A percentile compares a stretch with the other conserved stretches of the same genome.
phyloP scores from a whole-genome alignment of 53 echinoderm and acorn worm genomes.

The Henricia sp. region DNA sequence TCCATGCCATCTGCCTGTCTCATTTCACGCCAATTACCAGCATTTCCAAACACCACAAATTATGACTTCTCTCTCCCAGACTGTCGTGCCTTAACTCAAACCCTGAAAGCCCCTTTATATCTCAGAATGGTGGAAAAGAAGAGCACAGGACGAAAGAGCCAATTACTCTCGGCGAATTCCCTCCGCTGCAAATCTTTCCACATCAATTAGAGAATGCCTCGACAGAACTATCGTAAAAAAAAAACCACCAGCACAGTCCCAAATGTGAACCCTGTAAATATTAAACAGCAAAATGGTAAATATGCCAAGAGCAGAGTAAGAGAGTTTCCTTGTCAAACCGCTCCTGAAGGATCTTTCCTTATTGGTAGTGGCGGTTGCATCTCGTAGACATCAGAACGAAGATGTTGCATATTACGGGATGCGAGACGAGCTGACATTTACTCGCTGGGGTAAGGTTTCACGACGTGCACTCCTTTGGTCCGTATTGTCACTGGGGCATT shows the following conservation, averaged over 20 bases:
- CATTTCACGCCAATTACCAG: constrained; percentile 56
- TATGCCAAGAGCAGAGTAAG: constrained; percentile 20
- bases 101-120: neutral
- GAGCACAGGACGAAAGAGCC: constrained; percentile 15
- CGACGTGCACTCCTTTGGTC: constrained; percentile 12
- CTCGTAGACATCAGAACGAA: constrained; percentile 5
- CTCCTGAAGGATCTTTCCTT: constrained; percentile 1
- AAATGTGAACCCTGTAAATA: constrained; percentile 26
- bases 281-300: constrained; percentile 30
- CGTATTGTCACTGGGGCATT: constrained; percentile 51
- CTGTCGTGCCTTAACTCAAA: constrained; percentile 20
- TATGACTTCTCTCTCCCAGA: constrained; percentile 10
- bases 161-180: constrained; percentile 39
- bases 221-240: neutral
- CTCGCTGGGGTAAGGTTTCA: constrained; percentile 36
- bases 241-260: neutral
- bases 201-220: constrained; percentile 47
- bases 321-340: constrained; percentile 1
- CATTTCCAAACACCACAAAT: constrained; percentile 48
- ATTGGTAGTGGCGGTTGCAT: constrained; percentile 7
- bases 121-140: neutral
- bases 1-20: constrained; percentile 5
- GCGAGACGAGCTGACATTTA: constrained; percentile 39
- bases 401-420: constrained; percentile 32
- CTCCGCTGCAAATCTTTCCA: constrained; percentile 50